Evolutionary conservation across 1,140 invertebrate species (phyloP), one percentile per base, ranked within the genome.

Genomic region (Drosophila yakuba): DNA sequence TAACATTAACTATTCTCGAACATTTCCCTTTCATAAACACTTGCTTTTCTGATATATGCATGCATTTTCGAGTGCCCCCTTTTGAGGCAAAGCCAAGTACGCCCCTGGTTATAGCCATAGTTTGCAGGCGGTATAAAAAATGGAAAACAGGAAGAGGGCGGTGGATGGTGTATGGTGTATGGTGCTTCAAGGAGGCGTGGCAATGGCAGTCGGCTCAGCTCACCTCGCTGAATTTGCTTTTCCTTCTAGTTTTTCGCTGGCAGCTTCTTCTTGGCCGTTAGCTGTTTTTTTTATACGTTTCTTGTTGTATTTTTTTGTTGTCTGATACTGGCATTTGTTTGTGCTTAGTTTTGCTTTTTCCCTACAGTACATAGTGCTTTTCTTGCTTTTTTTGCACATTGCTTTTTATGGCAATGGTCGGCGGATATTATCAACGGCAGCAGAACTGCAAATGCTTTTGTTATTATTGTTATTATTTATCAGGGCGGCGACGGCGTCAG

Each of bases 401-500:
- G 69, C 68, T 58, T 64, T 74, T 82, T 69, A 78, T 63, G 61
- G 60, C 66, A 71, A 52, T 83, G 80, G 73, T 81, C 80, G 77
- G 66, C 80, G 80, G 81, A 83, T 83, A 83, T 83, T 84, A 85
- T 83, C 80, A 76, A 47, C 80, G 71, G 41, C 80, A 78, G 41
- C 71, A 51, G 41, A 62, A 55, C 64, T 63, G 71, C 63, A 75
- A 51, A 78, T 67, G 68, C 57, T 63, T 66, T 62, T 59, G 41
- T 59, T 75, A 68, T 75, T 66, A 41, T 83, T 84, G 68, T 83
- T 84, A 48, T 85, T 80, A 85, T 84, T 80, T 80, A 84, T 84
- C 81, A 85, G 81, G 41, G 69, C 60, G 51, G 74, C 51, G 63
- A 36, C 64, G 51, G 52, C 66, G 76, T 80, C 80, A 58, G 54